Evolutionary conservation across 92 coral and sea anemone species (phyloP), one percentile per base, ranked within the genome.

Genomic region (Siderastrea radians): DNA sequence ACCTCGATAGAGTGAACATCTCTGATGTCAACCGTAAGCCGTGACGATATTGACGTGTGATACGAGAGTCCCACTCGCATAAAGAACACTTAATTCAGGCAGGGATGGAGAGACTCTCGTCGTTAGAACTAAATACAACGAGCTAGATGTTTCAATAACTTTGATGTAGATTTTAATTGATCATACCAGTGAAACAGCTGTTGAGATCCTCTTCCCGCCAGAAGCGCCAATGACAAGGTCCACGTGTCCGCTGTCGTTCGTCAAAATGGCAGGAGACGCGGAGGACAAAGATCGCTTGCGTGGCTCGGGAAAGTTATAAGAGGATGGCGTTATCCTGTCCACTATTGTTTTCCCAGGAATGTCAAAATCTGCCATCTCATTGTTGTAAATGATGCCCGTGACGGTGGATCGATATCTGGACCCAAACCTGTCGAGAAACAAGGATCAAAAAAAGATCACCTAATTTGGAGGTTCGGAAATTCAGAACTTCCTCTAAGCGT

Each of bases 331-430:
- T 70, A 93, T 78, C 55, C 88, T 90, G 10, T 68, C 84, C 45
- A 91, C 81, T 49, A 59, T 64, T 1, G 14, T 3, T 51, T 26
- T 1, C 4, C 73, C 86, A 1, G 94, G 96, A 55, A 72, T 91
- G n/a, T 92, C 89, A 63, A 93, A 93, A 84, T 93, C 96, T 38
- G 70, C 91, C 94, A 93, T 93, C 17, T 86, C 79, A 16, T 93
- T 65, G 80, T 93, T 91, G 90, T 91, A 93, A 14, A 93, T 79
- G 61, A 93, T 93, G 11, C 96, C 96, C 12, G 96, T 93, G 10
- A 51, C 45, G 7, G 53, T 93, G 16, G 94, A 90, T 47, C 93
- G 94, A 73, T 84, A 93, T 53, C 26, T 55, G 46, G 64, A 49
- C 6, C 96, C 96, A 84, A 93, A 85, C 78, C 96, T 93, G 81